Conservation (phyloP, 2,113 vertebrate species). For the Riparia riparia region DNA sequence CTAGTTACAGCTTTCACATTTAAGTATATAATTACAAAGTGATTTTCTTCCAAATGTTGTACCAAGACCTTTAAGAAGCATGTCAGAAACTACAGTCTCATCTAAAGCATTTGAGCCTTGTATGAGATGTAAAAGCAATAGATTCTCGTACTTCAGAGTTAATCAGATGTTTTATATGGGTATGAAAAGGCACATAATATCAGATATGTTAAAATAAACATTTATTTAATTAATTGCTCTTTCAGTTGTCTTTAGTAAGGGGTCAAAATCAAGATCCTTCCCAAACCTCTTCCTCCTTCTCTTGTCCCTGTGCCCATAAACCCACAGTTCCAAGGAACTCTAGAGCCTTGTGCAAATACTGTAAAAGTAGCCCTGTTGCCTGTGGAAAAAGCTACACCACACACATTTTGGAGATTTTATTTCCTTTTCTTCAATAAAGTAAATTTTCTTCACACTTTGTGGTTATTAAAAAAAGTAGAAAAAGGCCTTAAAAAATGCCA, state of each 20-base stretch:
- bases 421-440: not conserved
- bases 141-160: not conserved
- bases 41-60: not conserved
- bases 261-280: not conserved
- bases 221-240: not conserved
- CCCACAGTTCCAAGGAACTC: not conserved
- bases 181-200: not conserved
- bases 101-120: not conserved
- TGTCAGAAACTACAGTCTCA: not conserved
- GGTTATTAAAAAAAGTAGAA: not conserved
- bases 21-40: conserved; percentile 14
- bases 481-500: not conserved
- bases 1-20: not conserved
- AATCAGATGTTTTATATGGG: not conserved
- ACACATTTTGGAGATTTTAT: not conserved
- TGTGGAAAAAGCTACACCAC: not conserved
- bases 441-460: not conserved
- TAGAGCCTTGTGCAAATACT: not conserved
- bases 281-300: not conserved
- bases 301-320: not conserved
- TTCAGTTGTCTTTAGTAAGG: not conserved
- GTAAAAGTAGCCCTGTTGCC: not conserved
- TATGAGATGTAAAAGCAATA: not conserved
- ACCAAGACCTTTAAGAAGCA: not conserved
- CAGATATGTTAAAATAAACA: not conserved